Evolutionary conservation across 2,797 vertebrate genomes (phyloP).

Genomic region (Galagoides demidoff): DNA sequence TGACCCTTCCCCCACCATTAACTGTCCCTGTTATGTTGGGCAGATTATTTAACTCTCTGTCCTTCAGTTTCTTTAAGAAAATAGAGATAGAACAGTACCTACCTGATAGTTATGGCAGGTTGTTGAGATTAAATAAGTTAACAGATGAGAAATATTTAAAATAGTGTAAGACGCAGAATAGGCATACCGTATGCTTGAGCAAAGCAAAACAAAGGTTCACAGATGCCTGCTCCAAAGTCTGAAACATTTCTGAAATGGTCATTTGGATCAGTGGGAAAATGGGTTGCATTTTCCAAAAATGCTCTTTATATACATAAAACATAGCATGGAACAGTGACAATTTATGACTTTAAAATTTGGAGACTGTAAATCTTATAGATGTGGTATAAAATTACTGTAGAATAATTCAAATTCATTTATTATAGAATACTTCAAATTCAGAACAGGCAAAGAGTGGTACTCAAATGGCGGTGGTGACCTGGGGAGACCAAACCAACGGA

Average conservation of each 20-base stretch:
- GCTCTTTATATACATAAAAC: not conserved
- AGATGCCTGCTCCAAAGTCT: not conserved
- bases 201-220: not conserved
- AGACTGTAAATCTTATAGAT: not conserved
- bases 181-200: not conserved
- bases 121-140: not conserved
- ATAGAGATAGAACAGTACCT: not conserved
- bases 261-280: not conserved
- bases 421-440: not conserved
- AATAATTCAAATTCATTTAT: not conserved
- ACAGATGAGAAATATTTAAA: not conserved
- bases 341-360: not conserved
- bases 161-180: not conserved
- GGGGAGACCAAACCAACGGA: not conserved
- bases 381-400: not conserved
- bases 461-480: not conserved
- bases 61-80: conserved; percentile 11
- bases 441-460: not conserved
- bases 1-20: not conserved
- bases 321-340: not conserved
- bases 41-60: not conserved
- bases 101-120: not conserved
- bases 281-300: not conserved
- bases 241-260: conserved; percentile 19
- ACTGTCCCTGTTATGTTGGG: not conserved